Evolutionary conservation across 2,797 vertebrate genomes (phyloP).

Genomic region (Zalophus californianus): DNA sequence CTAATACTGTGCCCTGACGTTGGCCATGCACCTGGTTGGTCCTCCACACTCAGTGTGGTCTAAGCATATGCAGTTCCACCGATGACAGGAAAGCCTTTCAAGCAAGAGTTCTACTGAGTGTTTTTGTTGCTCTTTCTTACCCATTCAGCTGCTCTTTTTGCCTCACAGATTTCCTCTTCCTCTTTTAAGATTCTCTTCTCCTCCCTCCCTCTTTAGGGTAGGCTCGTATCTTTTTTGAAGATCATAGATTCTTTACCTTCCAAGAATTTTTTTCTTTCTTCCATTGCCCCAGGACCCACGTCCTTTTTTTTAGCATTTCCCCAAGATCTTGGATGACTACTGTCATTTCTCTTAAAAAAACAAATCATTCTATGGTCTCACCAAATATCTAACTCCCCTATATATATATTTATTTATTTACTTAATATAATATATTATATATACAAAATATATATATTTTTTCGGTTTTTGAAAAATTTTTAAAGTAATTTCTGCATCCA

Average conservation of each 20-base stretch:
- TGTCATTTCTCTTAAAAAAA: background rate
- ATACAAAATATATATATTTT: too few relatives aligned
- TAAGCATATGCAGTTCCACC: background rate
- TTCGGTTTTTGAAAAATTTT: background rate
- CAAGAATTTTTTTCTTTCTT: background rate
- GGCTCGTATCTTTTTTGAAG: background rate
- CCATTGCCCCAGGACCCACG: background rate
- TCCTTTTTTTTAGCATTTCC: background rate
- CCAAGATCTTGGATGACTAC: background rate
- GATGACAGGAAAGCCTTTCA: background rate
- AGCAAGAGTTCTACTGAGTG: background rate
- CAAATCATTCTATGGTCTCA: background rate
- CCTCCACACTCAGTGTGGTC: too few relatives aligned
- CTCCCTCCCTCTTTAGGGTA: background rate
- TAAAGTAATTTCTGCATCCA: background rate
- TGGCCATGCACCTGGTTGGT: background rate
- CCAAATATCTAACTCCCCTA: background rate
- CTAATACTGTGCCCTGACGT: background rate
- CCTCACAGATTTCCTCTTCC: background rate
- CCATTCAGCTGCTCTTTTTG: background rate
- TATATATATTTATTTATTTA: background rate
- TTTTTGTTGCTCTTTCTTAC: background rate
- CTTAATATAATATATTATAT: too few relatives aligned
- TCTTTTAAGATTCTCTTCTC: background rate
- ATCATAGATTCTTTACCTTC: constrained; percentile 36